Conservation (phyloP, 2,888 invertebrate genomes). For the Trachelus iudaicus region DNA sequence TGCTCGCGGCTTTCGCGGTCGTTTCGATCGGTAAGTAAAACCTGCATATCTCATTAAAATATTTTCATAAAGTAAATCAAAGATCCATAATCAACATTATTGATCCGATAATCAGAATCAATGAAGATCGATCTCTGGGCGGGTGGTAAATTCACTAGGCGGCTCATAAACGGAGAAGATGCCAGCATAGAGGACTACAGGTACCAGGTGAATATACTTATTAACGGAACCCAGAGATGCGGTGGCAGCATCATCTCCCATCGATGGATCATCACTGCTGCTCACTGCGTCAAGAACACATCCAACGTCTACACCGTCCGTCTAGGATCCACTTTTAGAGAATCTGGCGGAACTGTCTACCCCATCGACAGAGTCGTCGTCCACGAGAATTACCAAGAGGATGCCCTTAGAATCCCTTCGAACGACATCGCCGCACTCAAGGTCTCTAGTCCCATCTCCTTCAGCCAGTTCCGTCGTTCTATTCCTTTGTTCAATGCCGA, state of each 20-base stretch:
- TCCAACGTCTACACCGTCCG: constrained; percentile 63
- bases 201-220: constrained; percentile 63
- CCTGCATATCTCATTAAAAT: too few relatives aligned
- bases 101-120: too few relatives aligned
- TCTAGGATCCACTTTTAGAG: constrained; percentile 68
- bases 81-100: too few relatives aligned
- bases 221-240: constrained; percentile 61
- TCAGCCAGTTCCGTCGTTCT: constrained; percentile 63
- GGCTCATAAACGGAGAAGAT: too few relatives aligned
- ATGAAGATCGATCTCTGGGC: too few relatives aligned
- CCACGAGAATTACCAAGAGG: constrained; percentile 68
- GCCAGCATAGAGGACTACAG: constrained; percentile 37
- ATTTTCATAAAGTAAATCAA: too few relatives aligned
- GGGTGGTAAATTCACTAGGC: too few relatives aligned
- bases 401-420: too few relatives aligned
- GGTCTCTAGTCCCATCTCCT: constrained; percentile 65
- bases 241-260: constrained; percentile 68
- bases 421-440: constrained; percentile 65
- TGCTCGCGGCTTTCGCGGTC: too few relatives aligned
- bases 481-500: constrained; percentile 63
- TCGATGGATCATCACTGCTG: constrained; percentile 68
- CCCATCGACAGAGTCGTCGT: constrained; percentile 66
- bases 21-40: too few relatives aligned
- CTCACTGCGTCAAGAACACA: constrained; percentile 65
- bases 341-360: constrained; percentile 65